Conservation (phyloP, 2,113 vertebrate genomes). For the Entelurus aequoreus region DNA sequence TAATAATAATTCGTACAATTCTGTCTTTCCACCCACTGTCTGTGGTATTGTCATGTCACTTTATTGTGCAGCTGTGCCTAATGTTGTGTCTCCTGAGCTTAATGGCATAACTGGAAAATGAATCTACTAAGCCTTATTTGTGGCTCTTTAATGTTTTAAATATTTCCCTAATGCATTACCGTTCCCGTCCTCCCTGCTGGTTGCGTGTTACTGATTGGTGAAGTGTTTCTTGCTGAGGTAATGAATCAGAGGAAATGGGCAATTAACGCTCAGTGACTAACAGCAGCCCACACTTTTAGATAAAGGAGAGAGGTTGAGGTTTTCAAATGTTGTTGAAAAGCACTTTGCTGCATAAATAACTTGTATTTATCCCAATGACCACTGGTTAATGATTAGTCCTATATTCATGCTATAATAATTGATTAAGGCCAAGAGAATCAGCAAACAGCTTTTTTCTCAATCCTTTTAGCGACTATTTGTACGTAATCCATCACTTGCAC, state of each 20-base stretch:
- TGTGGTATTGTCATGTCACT: background rate
- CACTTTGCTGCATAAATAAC: background rate
- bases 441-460: conserved; percentile 10
- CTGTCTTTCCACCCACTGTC: too few species aligned
- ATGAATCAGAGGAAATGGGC: conserved; percentile 53
- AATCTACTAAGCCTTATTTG: background rate
- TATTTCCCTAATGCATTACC: background rate
- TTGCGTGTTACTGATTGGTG: conserved; percentile 39
- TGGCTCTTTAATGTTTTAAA: conserved; percentile 1
- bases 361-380: background rate
- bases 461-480: conserved; percentile 15
- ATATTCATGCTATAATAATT: background rate
- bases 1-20: background rate
- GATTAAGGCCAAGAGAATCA: background rate
- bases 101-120: background rate
- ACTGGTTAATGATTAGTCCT: background rate
- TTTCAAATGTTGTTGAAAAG: background rate
- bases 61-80: background rate
- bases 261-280: conserved; percentile 34
- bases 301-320: conserved; percentile 9
- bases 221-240: conserved; percentile 46
- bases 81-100: background rate
- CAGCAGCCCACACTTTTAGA: conserved; percentile 36
- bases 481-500: conserved; percentile 27
- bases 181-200: background rate